Base-by-base conservation (phyloP, 2,797 vertebrate genomes). In the Bryconaethiops microstoma region DNA sequence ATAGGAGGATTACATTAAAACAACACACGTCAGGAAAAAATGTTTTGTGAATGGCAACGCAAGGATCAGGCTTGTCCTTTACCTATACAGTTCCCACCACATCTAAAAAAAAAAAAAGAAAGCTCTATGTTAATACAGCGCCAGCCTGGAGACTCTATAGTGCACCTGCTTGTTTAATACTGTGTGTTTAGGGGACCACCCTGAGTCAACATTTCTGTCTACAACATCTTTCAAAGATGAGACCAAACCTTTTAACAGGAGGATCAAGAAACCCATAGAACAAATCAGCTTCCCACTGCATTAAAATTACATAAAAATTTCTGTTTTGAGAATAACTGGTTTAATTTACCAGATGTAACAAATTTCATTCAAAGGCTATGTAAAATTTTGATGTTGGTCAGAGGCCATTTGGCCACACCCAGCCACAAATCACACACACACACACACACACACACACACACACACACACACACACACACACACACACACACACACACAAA, bases 1-100 rank as follows among this genome's bases (percentile, higher is more conserved):
- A 80, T 79, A 23, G 3, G 0, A 88, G 91, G 91, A 92, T 93
- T 83, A 91, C 29, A 72, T 88, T 92, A 91, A 90, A 91, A 91
- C 83, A 94, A 93, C 92, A 93, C 76, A 78, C 88, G 93, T 91
- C 91, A 89, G 79, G 52, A 39, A 89, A 91, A 89, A 89, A 91
- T 90, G 88, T 74, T 39, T 79, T 77, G 89, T 87, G 88, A 80
- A 78, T 71, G 50, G 83, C 84, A 85, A 79, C 77, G 79, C 88
- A 82, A 87, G 77, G 83, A 83, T 79, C 60, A 77, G 88, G 85
- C 89, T 81, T 76, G 88, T 82, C 85, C 74, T 85, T 77, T 73
- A 85, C 71, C 74, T 77, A 82, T 81, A 87, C 85, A 75, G 75
- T 76, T 76, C 74, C 80, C 21, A 62, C 40, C 60, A 73, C 64